These are phyloP conservation scores for Theonella swinhoei DNA, from an alignment of 37 sponge, comb jelly and placozoan species.

Conservation along the genomic window DNA sequence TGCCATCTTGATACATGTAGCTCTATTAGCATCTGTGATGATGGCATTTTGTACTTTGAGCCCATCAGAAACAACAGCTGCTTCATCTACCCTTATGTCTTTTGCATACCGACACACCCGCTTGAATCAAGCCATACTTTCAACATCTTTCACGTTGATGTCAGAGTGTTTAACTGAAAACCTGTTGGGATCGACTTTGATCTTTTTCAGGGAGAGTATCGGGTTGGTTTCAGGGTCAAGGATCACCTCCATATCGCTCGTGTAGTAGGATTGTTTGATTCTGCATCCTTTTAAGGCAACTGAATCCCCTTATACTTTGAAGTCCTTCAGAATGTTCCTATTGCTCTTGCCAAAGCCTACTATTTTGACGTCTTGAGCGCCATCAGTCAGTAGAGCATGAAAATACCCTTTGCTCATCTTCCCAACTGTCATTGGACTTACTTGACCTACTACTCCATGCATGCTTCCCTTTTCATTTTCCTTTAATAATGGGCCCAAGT, in stretches of 20 bases:
- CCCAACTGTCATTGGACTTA: constrained; percentile 1
- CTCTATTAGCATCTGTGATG: no score
- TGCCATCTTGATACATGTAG: no score
- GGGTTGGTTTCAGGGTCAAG: background rate
- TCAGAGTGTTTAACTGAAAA: constrained; percentile 6
- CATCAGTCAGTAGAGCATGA: constrained; percentile 3
- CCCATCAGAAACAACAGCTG: constrained; percentile 15
- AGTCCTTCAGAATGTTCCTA: background rate
- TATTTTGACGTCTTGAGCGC: constrained; percentile 1
- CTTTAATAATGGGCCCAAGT: no score
- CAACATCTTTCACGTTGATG: constrained; percentile 6
- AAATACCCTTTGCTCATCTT: background rate
- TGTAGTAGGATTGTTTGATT: background rate
- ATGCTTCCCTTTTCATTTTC: constrained; percentile 1
- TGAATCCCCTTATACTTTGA: background rate
- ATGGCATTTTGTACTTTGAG: constrained; percentile 9
- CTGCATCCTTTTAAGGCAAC: constrained; percentile 1
- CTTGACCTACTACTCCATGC: background rate
- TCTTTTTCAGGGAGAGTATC: background rate
- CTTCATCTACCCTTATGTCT: constrained; percentile 9
- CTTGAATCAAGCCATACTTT: constrained; percentile 5
- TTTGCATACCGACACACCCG: constrained; percentile 3
- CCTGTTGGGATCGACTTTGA: background rate
- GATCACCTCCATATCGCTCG: background rate
- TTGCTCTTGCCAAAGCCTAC: constrained; percentile 1